phyloP scores from a whole-genome alignment of 2,797 vertebrate species.

The Sarcophilus harrisii region DNA sequence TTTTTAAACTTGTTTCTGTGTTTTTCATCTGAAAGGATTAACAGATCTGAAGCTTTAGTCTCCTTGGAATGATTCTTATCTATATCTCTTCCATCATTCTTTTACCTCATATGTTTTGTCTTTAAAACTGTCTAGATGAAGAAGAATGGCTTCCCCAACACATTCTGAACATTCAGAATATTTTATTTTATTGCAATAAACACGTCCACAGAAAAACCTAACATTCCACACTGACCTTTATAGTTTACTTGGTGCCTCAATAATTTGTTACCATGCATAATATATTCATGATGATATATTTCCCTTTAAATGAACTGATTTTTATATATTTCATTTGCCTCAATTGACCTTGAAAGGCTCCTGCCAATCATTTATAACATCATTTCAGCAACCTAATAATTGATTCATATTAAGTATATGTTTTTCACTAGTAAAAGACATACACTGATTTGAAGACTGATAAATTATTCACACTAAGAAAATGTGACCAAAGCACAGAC shows the following conservation, averaged over 20 bases:
- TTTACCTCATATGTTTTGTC: neutral
- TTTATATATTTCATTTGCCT: rapidly evolving
- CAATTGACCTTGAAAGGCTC: neutral
- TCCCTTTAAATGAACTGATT: neutral
- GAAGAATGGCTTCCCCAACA: neutral
- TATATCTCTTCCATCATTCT: neutral
- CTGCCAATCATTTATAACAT: neutral
- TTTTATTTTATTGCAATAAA: neutral
- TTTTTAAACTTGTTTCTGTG: constrained; percentile 40
- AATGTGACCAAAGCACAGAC: neutral
- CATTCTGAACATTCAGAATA: constrained; percentile 8
- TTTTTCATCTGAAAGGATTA: constrained; percentile 55
- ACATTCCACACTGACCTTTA: neutral
- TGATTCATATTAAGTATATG: neutral
- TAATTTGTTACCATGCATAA: neutral
- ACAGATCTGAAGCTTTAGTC: constrained; percentile 53
- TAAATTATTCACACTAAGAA: neutral
- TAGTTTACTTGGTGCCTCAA: constrained; percentile 13
- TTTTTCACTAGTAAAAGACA: neutral
- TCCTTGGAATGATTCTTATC: neutral
- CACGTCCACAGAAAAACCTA: constrained; percentile 33
- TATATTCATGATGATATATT: neutral
- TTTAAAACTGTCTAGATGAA: neutral
- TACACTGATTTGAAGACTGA: neutral
- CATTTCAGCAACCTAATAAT: neutral